Evolutionary conservation across 1,140 invertebrate genomes (phyloP), one percentile per base, ranked within the genome.

Genomic region (Zaprionus nigranus): DNA sequence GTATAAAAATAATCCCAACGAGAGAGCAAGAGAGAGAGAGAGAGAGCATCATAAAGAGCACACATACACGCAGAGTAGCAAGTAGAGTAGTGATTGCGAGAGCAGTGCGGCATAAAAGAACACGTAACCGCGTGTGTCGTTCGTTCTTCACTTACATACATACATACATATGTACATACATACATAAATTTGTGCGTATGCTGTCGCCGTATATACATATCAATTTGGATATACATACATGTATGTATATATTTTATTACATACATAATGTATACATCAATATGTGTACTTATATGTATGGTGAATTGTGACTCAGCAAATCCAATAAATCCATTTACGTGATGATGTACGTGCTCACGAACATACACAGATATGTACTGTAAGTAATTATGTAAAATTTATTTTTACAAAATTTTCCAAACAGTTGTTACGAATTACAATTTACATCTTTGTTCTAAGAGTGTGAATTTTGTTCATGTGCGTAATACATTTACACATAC

Each of bases 71-170:
- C 60, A 75, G 15, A 40, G 24, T 24, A 13, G 28, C 73, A 64
- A 59, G 68, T 26, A 30, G 61, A 67, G 46, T 54, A 60, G 40
- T 57, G 46, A 73, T 51, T 58, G 72, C 24, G 58, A 70, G 73
- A 75, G 46, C 60, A 75, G 67, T 60, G 54, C 73, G 73, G 73
- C 60, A 75, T 62, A 67, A 74, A 78, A 68, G 69, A 74, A 74
- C 58, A 74, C 69, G 75, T 78, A 78, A 67, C 75, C 70, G 75
- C 70, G 69, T 74, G 70, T 73, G 75, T 73, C 58, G 75, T 51
- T 24, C n/a, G 75, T 51, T 30, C n/a, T 51, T 30, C n/a, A 66
- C 69, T 65, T 73, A 70, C 60, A 63, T 76, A 83, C 67, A 72
- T 73, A 84, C 70, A 61, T 43, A 13, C 28, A n/a, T 74, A 83